Base-by-base conservation (phyloP, 2,888 invertebrate species). In the Parasteatoda lunata region DNA sequence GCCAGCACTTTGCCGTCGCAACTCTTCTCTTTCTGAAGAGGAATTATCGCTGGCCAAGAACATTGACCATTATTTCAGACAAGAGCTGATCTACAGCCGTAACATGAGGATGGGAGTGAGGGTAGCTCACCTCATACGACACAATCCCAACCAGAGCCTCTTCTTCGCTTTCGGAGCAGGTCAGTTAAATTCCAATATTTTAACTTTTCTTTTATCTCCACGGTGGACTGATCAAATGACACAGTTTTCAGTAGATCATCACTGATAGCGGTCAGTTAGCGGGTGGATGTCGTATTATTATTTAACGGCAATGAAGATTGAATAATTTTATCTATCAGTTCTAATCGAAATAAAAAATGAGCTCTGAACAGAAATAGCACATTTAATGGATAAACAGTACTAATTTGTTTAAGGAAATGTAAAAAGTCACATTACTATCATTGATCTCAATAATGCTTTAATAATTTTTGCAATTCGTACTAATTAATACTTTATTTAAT, bases 111-210 rank as follows among this genome's bases (percentile, higher is more conserved):
- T 94, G 93, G 93, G 93, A 5, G 90, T 91, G 64, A 90, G 93
- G 73, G 92, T 93, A 4, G 90, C 91, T 9, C 90, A 91, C 72
- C 90, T 93, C 69, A 91, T 94, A 30, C 87, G 90, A n/a, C 90
- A 90, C 30, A 90, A 92, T 89, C 92, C 93, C 0, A 90, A 92
- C 69, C 90, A 91, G 78, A 92, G 92, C 78, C 92, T 93, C 90
- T 93, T 94, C 91, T 93, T 93, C 89, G 93, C 93, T 65, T 92
- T 93, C 89, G 93, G 93, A 85, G 93, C 93, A 89, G 93, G 93
- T 92, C 88, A 72, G 86, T 59, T 3, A n/a, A n/a, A n/a, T n/a
- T n/a, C n/a, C n/a, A n/a, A n/a, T n/a, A n/a, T n/a, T n/a, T n/a
- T n/a, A n/a, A n/a, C 2, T 5, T 9, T 54, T 15, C 13, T 59